phyloP scores from a whole-genome alignment of 2,797 vertebrate species.

The Myiothlypis coronata region DNA sequence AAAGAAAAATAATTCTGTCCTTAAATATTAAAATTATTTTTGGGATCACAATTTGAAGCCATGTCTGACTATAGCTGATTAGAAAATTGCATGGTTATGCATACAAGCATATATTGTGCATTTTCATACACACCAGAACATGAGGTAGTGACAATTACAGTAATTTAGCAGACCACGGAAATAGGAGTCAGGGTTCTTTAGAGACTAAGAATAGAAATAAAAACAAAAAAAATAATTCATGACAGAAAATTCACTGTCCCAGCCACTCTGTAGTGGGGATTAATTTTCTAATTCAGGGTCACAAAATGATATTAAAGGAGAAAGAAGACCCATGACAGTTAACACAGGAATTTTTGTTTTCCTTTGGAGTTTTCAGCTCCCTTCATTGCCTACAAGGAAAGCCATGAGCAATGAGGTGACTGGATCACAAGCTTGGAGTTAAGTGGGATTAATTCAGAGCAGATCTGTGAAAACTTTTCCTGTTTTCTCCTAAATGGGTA shows the following conservation, averaged over 20 bases:
- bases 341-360: background rate
- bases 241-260: background rate
- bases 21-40: background rate
- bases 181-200: background rate
- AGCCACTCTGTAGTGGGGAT: background rate
- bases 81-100: background rate
- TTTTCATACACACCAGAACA: background rate
- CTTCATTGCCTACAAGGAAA: background rate
- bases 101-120: background rate
- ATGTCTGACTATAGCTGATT: background rate
- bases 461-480: background rate
- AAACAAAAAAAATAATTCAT: background rate
- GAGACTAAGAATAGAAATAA: background rate
- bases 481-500: background rate
- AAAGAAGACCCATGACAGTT: rapidly evolving
- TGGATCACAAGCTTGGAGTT: background rate
- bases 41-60: background rate
- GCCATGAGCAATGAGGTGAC: background rate
- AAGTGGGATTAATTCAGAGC: background rate
- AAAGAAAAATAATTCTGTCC: background rate
- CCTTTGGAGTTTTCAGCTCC: background rate
- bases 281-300: background rate
- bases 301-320: background rate
- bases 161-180: background rate
- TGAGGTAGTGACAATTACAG: background rate